Percentiles rank a stretch among this genome's conserved stretches.
These are phyloP conservation scores for Henicopernis longicauda DNA, from an alignment of 2,113 vertebrate genomes.

Conservation along the genomic window DNA sequence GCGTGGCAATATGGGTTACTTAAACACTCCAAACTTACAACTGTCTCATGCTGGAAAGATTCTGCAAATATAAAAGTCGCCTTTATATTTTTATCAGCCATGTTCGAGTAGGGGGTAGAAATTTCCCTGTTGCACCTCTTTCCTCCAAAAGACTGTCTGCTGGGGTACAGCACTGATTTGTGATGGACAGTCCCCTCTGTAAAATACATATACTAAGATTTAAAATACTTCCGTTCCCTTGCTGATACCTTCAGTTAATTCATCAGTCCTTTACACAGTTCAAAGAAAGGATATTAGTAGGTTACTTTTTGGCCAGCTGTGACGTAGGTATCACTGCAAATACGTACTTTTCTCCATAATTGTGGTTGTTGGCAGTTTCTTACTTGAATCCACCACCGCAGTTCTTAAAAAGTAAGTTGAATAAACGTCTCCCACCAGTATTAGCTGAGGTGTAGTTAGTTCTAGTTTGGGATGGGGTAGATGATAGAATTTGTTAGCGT, in stretches of 20 bases:
- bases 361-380: background rate
- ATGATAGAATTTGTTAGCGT: background rate
- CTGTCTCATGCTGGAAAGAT: background rate
- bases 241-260: background rate
- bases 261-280: background rate
- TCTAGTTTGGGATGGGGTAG: background rate
- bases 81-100: background rate
- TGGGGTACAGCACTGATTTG: background rate
- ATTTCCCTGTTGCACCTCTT: background rate
- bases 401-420: background rate
- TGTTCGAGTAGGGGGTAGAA: background rate
- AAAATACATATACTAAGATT: background rate
- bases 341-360: background rate
- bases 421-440: background rate
- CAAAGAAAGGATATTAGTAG: background rate
- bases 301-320: background rate
- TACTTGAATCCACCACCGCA: background rate
- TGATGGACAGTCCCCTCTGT: background rate
- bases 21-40: background rate
- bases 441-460: background rate
- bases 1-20: background rate
- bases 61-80: background rate
- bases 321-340: background rate
- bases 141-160: background rate
- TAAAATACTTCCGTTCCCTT: background rate